phyloP scores from a whole-genome alignment of 1,140 invertebrate species.

The Temnothorax nylanderi region DNA sequence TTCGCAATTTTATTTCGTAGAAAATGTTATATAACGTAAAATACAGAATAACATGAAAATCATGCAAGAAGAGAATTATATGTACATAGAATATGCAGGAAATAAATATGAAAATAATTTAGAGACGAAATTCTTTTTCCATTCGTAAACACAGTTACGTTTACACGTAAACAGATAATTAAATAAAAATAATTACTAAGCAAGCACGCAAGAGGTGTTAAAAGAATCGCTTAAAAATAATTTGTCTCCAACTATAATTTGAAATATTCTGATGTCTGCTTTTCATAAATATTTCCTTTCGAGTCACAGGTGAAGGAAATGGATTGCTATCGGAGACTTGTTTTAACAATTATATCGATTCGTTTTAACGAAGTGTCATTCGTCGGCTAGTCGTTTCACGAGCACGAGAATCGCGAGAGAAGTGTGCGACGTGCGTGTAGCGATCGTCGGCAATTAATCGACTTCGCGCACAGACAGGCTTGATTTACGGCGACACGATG shows the following conservation, averaged over 20 bases:
- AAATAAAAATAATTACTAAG: neutral
- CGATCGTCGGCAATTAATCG: constrained; percentile 58
- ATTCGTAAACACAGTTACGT: no score
- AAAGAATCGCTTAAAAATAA: neutral
- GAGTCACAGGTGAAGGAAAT: neutral
- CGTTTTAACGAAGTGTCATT: constrained; percentile 2
- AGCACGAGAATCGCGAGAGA: neutral
- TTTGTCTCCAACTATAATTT: neutral
- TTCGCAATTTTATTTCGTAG: neutral
- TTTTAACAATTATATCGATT: neutral
- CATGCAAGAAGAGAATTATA: neutral
- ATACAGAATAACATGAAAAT: neutral
- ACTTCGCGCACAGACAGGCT: constrained; percentile 16
- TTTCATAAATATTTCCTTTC: neutral
- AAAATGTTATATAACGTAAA: neutral
- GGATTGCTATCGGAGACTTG: neutral
- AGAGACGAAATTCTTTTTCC: neutral
- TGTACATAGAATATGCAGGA: neutral
- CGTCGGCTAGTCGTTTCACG: neutral
- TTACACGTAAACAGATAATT: neutral
- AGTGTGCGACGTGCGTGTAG: neutral
- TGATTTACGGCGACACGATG: constrained; percentile 40
- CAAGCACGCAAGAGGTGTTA: neutral
- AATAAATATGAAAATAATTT: neutral
- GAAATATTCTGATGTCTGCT: neutral